These are phyloP conservation scores for Alectura lathami DNA, from an alignment of 2,113 vertebrate genomes.

Conservation along the genomic window DNA sequence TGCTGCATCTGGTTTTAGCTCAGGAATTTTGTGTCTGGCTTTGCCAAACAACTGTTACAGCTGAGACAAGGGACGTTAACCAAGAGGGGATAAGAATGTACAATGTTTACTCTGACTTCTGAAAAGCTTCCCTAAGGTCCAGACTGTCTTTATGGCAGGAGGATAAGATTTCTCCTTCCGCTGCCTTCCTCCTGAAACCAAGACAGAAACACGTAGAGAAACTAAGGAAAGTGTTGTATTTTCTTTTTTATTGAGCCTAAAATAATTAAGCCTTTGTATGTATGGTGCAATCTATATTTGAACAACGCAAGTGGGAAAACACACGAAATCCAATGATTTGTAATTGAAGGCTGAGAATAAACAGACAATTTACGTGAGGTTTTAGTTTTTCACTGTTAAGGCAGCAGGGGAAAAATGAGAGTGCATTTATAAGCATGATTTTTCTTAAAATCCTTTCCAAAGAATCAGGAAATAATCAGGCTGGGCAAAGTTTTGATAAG, in stretches of 20 bases:
- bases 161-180: background rate
- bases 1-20: background rate
- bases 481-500: background rate
- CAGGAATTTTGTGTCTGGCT: background rate
- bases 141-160: background rate
- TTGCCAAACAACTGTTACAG: background rate
- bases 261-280: background rate
- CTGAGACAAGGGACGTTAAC: background rate
- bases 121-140: background rate
- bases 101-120: background rate
- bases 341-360: background rate
- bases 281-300: background rate
- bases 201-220: background rate
- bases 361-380: background rate
- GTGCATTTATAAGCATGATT: background rate
- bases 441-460: background rate
- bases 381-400: conserved; percentile 2
- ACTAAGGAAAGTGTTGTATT: background rate
- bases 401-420: background rate
- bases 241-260: background rate
- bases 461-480: background rate
- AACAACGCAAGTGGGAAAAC: conserved; percentile 1
- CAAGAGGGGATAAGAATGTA: background rate
- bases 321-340: background rate
- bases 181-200: background rate